Evolutionary conservation across 2,113 vertebrate genomes (phyloP).

Genomic region (Serinus canaria): DNA sequence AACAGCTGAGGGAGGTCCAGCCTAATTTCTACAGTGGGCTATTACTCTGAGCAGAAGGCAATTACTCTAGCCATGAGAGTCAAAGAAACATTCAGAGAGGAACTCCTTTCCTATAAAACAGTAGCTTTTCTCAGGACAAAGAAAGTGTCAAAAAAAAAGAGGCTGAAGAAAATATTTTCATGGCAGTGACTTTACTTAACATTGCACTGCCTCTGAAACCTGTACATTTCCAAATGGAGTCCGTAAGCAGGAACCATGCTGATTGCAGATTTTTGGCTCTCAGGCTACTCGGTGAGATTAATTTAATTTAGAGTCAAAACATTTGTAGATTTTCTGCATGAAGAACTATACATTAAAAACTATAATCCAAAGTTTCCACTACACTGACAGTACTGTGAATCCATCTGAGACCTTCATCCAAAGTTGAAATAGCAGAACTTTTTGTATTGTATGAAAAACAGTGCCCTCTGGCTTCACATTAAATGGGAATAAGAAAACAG

Average conservation of each 20-base stretch:
- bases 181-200: neutral
- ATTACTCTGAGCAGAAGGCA: neutral
- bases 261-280: neutral
- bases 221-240: neutral
- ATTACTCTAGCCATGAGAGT: neutral
- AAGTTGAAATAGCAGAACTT: neutral
- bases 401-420: neutral
- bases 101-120: neutral
- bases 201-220: neutral
- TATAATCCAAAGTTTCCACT: neutral
- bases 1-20: neutral
- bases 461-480: neutral
- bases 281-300: neutral
- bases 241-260: neutral
- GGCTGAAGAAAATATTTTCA: neutral
- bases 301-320: neutral
- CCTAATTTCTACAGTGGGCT: neutral
- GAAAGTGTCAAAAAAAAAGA: neutral
- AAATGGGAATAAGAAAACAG: neutral
- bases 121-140: neutral
- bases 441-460: neutral
- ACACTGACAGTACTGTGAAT: neutral
- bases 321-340: conserved; percentile 19
- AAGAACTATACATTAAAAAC: neutral
- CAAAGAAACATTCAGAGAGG: neutral